These are phyloP conservation scores for Entelurus aequoreus DNA, from an alignment of 2,113 vertebrate species.

Conservation along the genomic window DNA sequence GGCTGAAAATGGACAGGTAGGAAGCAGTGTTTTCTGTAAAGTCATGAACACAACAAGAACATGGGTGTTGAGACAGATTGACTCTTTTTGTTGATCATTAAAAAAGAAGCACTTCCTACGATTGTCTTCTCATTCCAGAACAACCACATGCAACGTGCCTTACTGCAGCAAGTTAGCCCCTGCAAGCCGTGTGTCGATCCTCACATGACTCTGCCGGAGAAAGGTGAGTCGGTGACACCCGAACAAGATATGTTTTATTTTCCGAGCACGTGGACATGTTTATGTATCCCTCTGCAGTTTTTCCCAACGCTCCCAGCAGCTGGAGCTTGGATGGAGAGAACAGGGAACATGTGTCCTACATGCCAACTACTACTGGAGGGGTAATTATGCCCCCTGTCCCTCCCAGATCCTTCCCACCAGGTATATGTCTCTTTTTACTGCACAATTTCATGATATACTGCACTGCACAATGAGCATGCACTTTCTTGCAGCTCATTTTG, in stretches of 20 bases:
- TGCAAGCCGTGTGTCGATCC: slow-evolving; percentile 94
- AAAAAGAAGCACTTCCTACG: background rate
- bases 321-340: slow-evolving; percentile 91
- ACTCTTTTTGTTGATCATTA: background rate
- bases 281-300: slow-evolving; percentile 60
- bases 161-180: slow-evolving; percentile 92
- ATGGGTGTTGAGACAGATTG: too few species aligned
- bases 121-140: slow-evolving; percentile 67
- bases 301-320: slow-evolving; percentile 82
- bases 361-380: slow-evolving; percentile 78
- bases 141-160: slow-evolving; percentile 89
- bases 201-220: slow-evolving; percentile 88
- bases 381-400: slow-evolving; percentile 82
- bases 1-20: slow-evolving; percentile 91
- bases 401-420: slow-evolving; percentile 83
- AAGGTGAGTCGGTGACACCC: slow-evolving; percentile 82
- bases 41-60: background rate
- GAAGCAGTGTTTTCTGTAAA: background rate
- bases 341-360: slow-evolving; percentile 83
- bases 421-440: slow-evolving; percentile 56
- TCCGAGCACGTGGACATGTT: slow-evolving; percentile 7
- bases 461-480: background rate
- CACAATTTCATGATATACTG: background rate
- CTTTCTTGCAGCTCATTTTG: background rate
- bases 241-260: background rate